A percentile compares a stretch with the other conserved stretches of the same genome.
Conservation (phyloP, 2,888 invertebrate genomes). For the Exocentrus adspersus region DNA sequence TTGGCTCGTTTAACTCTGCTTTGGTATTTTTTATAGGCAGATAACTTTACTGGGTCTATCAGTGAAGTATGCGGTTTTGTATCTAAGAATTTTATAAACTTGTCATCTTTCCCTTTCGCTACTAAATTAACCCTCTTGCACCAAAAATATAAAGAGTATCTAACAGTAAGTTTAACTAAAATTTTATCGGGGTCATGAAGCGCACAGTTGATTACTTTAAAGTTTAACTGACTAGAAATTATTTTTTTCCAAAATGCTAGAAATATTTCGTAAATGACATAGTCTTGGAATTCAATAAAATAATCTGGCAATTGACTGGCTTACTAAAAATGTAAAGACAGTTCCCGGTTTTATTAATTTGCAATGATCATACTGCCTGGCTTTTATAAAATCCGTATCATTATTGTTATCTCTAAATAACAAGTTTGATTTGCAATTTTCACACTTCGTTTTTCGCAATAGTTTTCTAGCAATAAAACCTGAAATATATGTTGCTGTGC, state of each 20-base stretch:
- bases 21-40: no score
- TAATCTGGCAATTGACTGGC: constrained; percentile 2
- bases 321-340: background rate
- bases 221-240: background rate
- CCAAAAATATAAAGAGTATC: constrained; percentile 8
- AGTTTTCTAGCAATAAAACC: constrained; percentile 9
- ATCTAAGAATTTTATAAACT: constrained; percentile 8
- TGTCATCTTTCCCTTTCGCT: background rate
- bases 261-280: background rate
- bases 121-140: constrained; percentile 4
- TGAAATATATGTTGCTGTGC: constrained; percentile 2
- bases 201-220: background rate
- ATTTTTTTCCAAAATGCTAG: constrained; percentile 2
- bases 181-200: background rate
- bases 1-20: no score
- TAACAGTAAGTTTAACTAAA: background rate
- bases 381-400: constrained; percentile 6
- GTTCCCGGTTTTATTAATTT: constrained; percentile 1
- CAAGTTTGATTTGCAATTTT: constrained; percentile 1
- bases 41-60: no score
- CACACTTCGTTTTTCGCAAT: background rate
- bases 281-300: constrained; percentile 8
- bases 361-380: background rate
- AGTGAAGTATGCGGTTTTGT: background rate
- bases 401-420: background rate